Base-by-base conservation (phyloP, 1,140 invertebrate species). In the Latrodectus geometricus region DNA sequence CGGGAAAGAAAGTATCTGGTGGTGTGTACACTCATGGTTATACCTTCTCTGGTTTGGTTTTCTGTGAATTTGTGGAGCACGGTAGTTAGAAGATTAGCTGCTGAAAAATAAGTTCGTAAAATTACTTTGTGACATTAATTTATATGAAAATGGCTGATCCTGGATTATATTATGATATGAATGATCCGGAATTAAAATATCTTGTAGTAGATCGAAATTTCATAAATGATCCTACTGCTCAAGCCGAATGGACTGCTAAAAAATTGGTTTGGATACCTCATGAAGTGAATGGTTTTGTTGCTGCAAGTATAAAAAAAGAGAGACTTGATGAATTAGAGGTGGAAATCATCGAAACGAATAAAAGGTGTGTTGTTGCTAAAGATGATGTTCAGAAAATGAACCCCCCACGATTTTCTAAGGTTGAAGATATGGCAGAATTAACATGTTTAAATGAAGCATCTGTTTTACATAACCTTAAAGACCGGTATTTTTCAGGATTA, bases 331-430 rank as follows among this genome's bases (percentile, higher is more conserved):
- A 98, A 92, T 95, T 99, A 87, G 97, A 99, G 91, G 97, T 99
- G 83, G 97, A 99, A 92, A 94, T 99, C 88, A 95, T 96, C 88
- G 98, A 99, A 92, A 98, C 97, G 89, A 97, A 97, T 89, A 99
- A 99, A 92, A 93, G 95, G 89, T 93, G 95, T 84, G 92, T 95
- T 89, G 96, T 99, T 85, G 94, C 94, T 87, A 96, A 96, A 91
- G 98, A 99, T 93, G 98, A 99, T 92, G 97, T 99, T 90, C 98
- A 99, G 91, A 99, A 99, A 93, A 99, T 99, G 98, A 99, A 99
- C 92, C 99, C 99, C 78, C 99, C 99, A 61, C 99, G 99, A 93
- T 99, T 99, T 93, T 97, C 98, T 92, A 99, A 99, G 93, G 98
- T 99, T 88, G 98, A 99, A 92, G 98, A 99, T 91, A 99, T 99